These are phyloP conservation scores for Sclerodermus sp. DNA, from an alignment of 2,888 invertebrate species.

Conservation along the genomic window DNA sequence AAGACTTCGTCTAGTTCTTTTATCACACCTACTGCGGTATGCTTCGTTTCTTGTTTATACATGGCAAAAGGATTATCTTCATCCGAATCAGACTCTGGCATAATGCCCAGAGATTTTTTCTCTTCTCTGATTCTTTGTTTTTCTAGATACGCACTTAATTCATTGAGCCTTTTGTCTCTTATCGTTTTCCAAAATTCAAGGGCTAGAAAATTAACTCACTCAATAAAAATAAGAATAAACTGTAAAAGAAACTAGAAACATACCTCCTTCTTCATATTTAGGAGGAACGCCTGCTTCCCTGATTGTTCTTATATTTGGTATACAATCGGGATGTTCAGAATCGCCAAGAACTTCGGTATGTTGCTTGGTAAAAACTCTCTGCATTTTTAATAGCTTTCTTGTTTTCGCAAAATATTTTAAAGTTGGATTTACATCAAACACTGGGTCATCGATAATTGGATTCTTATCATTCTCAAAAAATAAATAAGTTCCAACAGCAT, in stretches of 20 bases:
- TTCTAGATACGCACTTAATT: slow-evolving; percentile 40
- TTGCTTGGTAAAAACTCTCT: slow-evolving; percentile 66
- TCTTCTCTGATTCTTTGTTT: slow-evolving; percentile 45
- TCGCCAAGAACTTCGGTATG: slow-evolving; percentile 51
- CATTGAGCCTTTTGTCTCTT: slow-evolving; percentile 38
- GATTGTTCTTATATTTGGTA: slow-evolving; percentile 40
- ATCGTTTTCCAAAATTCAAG: slow-evolving; percentile 41
- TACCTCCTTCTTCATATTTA: slow-evolving; percentile 43
- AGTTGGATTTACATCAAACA: slow-evolving; percentile 62
- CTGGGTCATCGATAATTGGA: slow-evolving; percentile 47
- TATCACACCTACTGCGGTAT: not conserved
- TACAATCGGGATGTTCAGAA: slow-evolving; percentile 38
- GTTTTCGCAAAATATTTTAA: slow-evolving; percentile 68
- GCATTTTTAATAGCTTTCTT: slow-evolving; percentile 68
- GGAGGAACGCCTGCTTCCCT: slow-evolving; percentile 44
- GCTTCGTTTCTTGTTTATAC: slow-evolving; percentile 28
- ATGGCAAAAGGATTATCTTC: slow-evolving; percentile 46
- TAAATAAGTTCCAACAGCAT: slow-evolving; percentile 71
- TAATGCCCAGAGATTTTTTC: slow-evolving; percentile 40
- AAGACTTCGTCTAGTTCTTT: not conserved
- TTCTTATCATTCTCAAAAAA: slow-evolving; percentile 70
- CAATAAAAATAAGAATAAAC: not conserved
- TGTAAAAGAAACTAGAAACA: slow-evolving; percentile 2
- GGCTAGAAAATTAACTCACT: slow-evolving; percentile 27
- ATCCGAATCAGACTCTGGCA: slow-evolving; percentile 44